Conservation (phyloP, 2,797 vertebrate species). For the Ataeniobius toweri region DNA sequence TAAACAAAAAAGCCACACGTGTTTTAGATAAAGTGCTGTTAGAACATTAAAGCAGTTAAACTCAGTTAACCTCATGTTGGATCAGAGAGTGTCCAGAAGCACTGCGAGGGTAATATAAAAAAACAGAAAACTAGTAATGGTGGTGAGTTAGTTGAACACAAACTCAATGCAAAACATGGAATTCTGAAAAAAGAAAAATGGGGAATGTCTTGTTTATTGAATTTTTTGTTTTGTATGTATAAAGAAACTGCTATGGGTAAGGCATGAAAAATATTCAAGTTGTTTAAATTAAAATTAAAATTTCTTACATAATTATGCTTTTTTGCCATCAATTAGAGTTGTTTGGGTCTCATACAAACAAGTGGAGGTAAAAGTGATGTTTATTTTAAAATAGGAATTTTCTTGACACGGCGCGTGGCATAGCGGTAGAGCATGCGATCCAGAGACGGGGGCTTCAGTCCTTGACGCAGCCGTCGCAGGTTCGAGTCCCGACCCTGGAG, state of each 20-base stretch:
- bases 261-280: not conserved
- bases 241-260: not conserved
- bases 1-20: too few relatives aligned
- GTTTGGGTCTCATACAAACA: not conserved
- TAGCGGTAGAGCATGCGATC: too few relatives aligned
- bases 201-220: not conserved
- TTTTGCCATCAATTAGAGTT: not conserved
- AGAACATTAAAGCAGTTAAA: too few relatives aligned
- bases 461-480: too few relatives aligned
- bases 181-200: not conserved
- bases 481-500: too few relatives aligned
- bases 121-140: too few relatives aligned
- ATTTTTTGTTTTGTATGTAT: not conserved
- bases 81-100: too few relatives aligned
- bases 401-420: not conserved
- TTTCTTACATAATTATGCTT: not conserved
- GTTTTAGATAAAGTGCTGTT: too few relatives aligned
- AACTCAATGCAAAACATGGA: not conserved
- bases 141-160: too few relatives aligned
- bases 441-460: too few relatives aligned
- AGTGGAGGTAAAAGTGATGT: not conserved
- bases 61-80: too few relatives aligned
- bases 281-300: not conserved
- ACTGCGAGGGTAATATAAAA: too few relatives aligned
- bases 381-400: not conserved